These are phyloP conservation scores for Acanthochromis polyacanthus DNA, from an alignment of 2,113 vertebrate genomes.

Conservation along the genomic window DNA sequence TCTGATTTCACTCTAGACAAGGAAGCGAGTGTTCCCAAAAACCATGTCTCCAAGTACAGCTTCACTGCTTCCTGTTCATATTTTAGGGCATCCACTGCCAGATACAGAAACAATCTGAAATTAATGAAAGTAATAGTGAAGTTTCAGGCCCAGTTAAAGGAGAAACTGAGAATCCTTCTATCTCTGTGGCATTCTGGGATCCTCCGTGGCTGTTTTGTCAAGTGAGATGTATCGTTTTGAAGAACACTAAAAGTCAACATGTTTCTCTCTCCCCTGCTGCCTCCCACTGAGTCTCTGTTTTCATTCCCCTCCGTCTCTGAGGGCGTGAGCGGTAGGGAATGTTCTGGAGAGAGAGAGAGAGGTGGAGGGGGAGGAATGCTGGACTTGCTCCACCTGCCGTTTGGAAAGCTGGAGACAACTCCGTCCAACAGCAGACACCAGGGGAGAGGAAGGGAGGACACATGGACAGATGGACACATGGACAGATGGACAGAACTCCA, in stretches of 20 bases:
- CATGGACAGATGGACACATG: constrained; percentile 61
- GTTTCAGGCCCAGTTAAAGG: background rate
- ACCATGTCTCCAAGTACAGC: background rate
- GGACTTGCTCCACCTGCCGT: constrained; percentile 82
- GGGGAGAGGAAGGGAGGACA: constrained; percentile 76
- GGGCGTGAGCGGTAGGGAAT: constrained; percentile 77
- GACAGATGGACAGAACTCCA: constrained; percentile 72
- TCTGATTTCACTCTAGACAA: background rate
- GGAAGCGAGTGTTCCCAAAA: background rate
- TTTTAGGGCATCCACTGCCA: background rate
- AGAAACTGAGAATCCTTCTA: constrained; percentile 7
- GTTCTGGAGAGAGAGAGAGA: constrained; percentile 63
- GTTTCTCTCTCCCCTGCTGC: constrained; percentile 65
- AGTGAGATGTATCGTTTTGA: constrained; percentile 74
- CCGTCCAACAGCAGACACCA: constrained; percentile 74
- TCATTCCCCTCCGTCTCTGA: constrained; percentile 75
- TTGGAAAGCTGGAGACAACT: constrained; percentile 74
- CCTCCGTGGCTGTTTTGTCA: constrained; percentile 76
- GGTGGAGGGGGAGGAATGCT: constrained; percentile 72
- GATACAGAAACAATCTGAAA: background rate
- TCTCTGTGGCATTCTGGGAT: constrained; percentile 25
- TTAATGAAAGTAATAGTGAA: background rate
- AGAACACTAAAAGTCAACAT: constrained; percentile 82
- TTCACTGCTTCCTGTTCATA: background rate
- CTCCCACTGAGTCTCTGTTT: constrained; percentile 78